Evolutionary conservation across 2,113 vertebrate genomes (phyloP).

Genomic region (Merops nubicus): DNA sequence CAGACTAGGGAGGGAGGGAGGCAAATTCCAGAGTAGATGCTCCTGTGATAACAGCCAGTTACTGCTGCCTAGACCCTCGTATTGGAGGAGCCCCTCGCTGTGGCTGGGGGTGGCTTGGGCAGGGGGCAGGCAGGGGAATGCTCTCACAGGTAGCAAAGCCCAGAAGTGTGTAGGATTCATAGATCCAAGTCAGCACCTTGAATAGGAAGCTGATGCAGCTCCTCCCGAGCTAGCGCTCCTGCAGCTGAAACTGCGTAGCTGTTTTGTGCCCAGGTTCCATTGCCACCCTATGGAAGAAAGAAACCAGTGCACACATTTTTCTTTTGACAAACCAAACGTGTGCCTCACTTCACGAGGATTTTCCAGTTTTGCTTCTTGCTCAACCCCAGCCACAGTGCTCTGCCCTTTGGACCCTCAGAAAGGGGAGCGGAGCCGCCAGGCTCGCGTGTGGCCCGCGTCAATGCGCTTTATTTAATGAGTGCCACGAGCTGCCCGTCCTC

Average conservation of each 20-base stretch:
- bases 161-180: background rate
- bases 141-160: background rate
- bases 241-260: background rate
- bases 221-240: background rate
- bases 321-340: background rate
- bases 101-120: background rate
- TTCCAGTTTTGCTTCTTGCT: background rate
- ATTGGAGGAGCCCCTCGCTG: background rate
- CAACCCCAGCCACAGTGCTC: background rate
- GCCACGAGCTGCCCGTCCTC: background rate
- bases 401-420: background rate
- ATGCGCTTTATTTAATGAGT: background rate
- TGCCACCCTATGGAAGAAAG: slow-evolving; percentile 61
- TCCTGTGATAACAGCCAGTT: background rate
- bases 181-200: slow-evolving; percentile 26
- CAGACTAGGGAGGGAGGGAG: background rate
- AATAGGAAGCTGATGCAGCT: background rate
- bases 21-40: background rate
- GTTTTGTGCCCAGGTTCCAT: slow-evolving; percentile 57
- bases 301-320: slow-evolving; percentile 55
- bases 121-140: background rate
- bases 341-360: background rate
- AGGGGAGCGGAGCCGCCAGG: background rate
- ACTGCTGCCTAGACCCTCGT: background rate
- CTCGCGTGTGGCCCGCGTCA: rapidly evolving